Evolutionary conservation across 2,113 vertebrate genomes (phyloP), one percentile per base, ranked within the genome.

Genomic region (Lepus timidus): DNA sequence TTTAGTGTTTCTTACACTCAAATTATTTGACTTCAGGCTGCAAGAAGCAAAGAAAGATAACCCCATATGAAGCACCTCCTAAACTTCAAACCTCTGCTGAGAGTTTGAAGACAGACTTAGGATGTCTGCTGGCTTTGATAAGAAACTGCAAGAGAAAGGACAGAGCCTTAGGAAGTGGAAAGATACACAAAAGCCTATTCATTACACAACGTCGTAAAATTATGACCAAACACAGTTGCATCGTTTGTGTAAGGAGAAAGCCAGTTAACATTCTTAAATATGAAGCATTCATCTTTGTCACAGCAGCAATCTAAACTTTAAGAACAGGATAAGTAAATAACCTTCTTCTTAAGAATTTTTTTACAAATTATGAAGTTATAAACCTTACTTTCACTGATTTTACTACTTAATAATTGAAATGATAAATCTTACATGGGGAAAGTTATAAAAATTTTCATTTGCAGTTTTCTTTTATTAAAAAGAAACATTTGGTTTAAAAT

Each of bases 91-190:
- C 94, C 93, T 84, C 58, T 44, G 87, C 25, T 44, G 73, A 91
- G 86, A 31, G 65, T 61, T 94, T 95, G 76, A 85, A 95, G 90
- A 86, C 95, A 97, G 93, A 94, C 91, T 76, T 79, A 95, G 96
- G 95, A 97, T 97, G 96, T 95, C 93, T 97, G 96, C 39, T 61
- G 36, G 44, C 87, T 84, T 95, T 89, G 97, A 97, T 97, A 97
- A 97, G 97, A 94, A 84, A 83, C 79, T 74, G 96, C 79, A 52
- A 93, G 86, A 92, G 95, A 89, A 89, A 96, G 58, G 62, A 97
- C 94, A 84, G 75, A 86, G 75, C 67, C 86, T 94, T 80, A 86
- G 95, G 97, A 97, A 96, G 92, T 94, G 92, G 93, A 93, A 97
- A 95, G 87, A 96, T 93, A 95, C 91, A 93, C 87, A 93, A n/a